Base-by-base conservation (phyloP, 1,140 invertebrate species). In the Penaeus japonicus region DNA sequence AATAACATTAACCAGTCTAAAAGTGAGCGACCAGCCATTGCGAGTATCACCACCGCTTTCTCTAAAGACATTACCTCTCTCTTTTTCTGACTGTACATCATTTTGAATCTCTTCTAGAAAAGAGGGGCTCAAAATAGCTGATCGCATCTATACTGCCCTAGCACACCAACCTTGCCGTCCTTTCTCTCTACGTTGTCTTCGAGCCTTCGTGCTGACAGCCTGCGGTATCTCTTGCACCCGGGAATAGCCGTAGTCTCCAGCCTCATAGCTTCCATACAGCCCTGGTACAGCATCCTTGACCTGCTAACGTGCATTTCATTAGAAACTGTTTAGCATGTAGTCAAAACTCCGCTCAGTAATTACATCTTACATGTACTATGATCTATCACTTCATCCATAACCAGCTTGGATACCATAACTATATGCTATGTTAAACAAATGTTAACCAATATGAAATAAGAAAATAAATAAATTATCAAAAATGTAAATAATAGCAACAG, bases 211-310 rank as follows among this genome's bases (percentile, higher is more conserved):
- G 24, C 90, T 89, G 27, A 87, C 84, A n/a, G 87, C 87, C 32
- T 86, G 89, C n/a, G 89, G 91, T 91, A 90, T 93, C 92, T 89
- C 92, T 91, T 88, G 89, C 39, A 89, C 90, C 30, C 84, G 73
- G 22, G 92, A 89, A 85, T 92, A 92, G 18, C 89, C 90, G 70
- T 91, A 92, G 47, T 91, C 91, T 65, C 90, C 90, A 4, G 88
- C 86, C 70, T 88, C 87, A 57, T 83, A 89, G 91, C 85, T 87
- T 57, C 88, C 90, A 91, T 95, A 96, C 91, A 95, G 92, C 88
- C 93, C 93, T 39, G 94, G 93, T 30, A 95, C 94, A 82, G 94
- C 93, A 91, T 95, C 95, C 91, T 95, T 95, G 7, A 92, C 92
- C 91, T 92, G 90, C 22, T 91, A 84, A 83, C 80, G n/a, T 54